Percentiles rank a stretch among this genome's conserved stretches.
Evolutionary conservation across 23 tunicate genomes (phyloP).

Genomic region (Halocynthia roretzi): DNA sequence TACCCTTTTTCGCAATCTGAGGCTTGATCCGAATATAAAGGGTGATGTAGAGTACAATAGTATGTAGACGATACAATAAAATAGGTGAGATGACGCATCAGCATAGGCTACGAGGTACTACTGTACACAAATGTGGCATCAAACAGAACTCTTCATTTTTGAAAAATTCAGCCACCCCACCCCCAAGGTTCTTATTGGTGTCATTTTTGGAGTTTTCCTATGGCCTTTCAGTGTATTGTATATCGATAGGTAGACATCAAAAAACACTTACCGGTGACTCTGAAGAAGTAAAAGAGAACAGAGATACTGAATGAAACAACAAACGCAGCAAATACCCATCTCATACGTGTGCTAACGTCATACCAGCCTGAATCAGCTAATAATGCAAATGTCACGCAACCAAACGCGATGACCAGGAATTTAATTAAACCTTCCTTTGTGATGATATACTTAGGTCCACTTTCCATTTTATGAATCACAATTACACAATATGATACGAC

Average conservation of each 20-base stretch:
- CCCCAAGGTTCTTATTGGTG: not conserved
- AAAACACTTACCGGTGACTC: constrained; percentile 38
- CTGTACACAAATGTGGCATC: not conserved
- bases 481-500: too few species aligned
- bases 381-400: constrained; percentile 56
- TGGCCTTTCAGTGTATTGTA: not conserved
- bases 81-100: too few species aligned
- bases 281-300: constrained; percentile 62
- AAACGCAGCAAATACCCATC: constrained; percentile 80
- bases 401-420: constrained; percentile 40
- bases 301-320: constrained; percentile 59
- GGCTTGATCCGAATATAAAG: too few species aligned
- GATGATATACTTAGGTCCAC: constrained; percentile 51
- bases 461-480: not conserved
- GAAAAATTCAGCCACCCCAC: not conserved
- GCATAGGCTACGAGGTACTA: not conserved
- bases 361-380: constrained; percentile 45
- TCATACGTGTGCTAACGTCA: not conserved
- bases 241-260: too few species aligned
- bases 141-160: not conserved
- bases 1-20: too few species aligned
- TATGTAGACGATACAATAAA: too few species aligned
- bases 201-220: not conserved
- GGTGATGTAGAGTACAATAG: too few species aligned
- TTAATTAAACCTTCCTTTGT: constrained; percentile 63